Conservation (phyloP, 2,113 vertebrate genomes). For the Menidia beryllina region DNA sequence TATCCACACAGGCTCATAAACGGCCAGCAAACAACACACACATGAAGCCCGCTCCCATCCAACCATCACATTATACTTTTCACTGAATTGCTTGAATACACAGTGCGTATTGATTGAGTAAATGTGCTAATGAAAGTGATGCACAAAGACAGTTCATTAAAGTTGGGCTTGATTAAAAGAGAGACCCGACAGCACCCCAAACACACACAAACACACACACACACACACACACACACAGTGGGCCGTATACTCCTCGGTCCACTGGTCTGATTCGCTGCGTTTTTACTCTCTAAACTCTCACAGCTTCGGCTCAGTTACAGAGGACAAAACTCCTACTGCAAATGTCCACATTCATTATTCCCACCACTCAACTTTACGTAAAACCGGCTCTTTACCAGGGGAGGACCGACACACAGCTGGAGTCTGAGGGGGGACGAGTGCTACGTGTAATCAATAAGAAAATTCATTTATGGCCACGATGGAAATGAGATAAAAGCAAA, state of each 20-base stretch:
- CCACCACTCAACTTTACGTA: not conserved
- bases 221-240: no score
- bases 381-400: not conserved
- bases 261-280: conserved; percentile 33
- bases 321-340: conserved; percentile 50
- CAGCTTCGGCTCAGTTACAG: conserved; percentile 19
- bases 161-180: conserved; percentile 82
- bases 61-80: conserved; percentile 65
- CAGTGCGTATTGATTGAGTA: conserved; percentile 82
- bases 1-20: not conserved
- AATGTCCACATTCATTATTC: conserved; percentile 55
- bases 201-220: conserved; percentile 25
- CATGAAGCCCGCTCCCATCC: conserved; percentile 41
- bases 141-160: conserved; percentile 83
- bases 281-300: conserved; percentile 49
- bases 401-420: not conserved
- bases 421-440: no score
- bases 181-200: conserved; percentile 29
- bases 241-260: conserved; percentile 14
- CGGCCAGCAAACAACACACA: conserved; percentile 14
- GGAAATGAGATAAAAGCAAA: no score
- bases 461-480: no score
- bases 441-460: no score
- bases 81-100: conserved; percentile 78
- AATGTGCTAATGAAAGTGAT: conserved; percentile 84